Evolutionary conservation across 2,888 invertebrate genomes (phyloP), one percentile per base, ranked within the genome.

Genomic region (Spodoptera exigua): DNA sequence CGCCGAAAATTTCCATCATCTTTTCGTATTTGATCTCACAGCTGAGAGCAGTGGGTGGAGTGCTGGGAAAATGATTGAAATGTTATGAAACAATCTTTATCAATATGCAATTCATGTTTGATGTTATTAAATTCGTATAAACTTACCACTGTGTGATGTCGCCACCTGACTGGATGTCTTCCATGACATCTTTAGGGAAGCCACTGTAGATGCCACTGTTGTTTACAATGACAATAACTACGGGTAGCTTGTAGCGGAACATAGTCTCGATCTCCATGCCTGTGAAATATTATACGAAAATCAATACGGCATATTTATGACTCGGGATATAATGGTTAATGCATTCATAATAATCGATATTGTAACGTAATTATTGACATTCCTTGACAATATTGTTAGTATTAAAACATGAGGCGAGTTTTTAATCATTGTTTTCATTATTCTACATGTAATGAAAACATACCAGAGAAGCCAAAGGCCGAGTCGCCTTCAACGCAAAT

Each of bases 251-350:
- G 90, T 99, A 99, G 62, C 99, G 97, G 84, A 97, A 96, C 96
- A 99, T 98, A 0, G 99, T 99, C 93, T 99, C 99, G 21, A 99
- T 95, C 94, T 99, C 99, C 99, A 99, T 99, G 48, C 96, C 97
- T 86, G 95, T 92, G 10, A 34, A 53, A 59, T 41, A 48, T 47
- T 36, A 41, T 43, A 14, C 45, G 17, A 47, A 2, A 10, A 48
- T 47, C 13, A 39, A 37, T 44, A 63, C 18, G 2, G 44, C 27
- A 34, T 58, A 21, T 52, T 47, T 53, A 34, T 67, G 69, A 61
- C 11, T 57, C 68, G 49, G 7, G 32, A 32, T 40, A 27, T 35
- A 61, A 57, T 35, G 16, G 13, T 14, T 44, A 14, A 11, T 34
- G 2, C 16, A 69, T 58, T 63, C 58, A 59, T 58, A 62, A 49